Evolutionary conservation across 2,888 invertebrate species (phyloP).

Genomic region (Eupithecia dodoneata): DNA sequence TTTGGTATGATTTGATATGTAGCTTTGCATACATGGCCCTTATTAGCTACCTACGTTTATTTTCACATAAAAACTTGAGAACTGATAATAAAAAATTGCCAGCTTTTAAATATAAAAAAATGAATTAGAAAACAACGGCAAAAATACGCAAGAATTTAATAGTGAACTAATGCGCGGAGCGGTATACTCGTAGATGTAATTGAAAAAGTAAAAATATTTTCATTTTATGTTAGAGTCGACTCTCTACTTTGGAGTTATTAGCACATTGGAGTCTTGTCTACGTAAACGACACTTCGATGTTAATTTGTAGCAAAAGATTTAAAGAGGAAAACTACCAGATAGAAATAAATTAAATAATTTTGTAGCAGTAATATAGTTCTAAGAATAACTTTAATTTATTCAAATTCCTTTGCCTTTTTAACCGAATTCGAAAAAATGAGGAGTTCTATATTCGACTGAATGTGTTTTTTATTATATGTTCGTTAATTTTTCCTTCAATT

Average conservation of each 20-base stretch:
- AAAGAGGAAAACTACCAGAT: slow-evolving; percentile 4
- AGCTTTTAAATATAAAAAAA: not conserved
- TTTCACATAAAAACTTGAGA: not conserved
- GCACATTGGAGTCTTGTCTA: not conserved
- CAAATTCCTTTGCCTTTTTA: not conserved
- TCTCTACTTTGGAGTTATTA: slow-evolving; percentile 6
- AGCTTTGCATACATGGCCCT: not conserved
- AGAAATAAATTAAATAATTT: not conserved
- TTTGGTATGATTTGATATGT: not conserved
- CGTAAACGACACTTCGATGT: slow-evolving; percentile 12
- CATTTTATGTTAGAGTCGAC: not conserved
- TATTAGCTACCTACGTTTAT: not conserved
- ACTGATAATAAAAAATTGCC: not conserved
- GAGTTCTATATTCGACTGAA: too few species aligned
- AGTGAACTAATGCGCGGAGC: not conserved
- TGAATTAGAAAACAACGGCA: not conserved
- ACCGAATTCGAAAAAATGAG: too few species aligned
- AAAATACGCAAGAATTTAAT: not conserved
- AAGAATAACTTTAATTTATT: not conserved
- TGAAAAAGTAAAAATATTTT: slow-evolving; percentile 6
- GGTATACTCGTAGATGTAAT: not conserved
- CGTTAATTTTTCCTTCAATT: too few species aligned
- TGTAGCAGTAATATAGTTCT: not conserved
- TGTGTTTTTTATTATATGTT: too few species aligned
- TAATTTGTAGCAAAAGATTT: slow-evolving; percentile 13